Percentiles rank a stretch among this genome's conserved stretches.
phyloP scores from a whole-genome alignment of 2,113 vertebrate species.

The Poeciliopsis turrubarensis region DNA sequence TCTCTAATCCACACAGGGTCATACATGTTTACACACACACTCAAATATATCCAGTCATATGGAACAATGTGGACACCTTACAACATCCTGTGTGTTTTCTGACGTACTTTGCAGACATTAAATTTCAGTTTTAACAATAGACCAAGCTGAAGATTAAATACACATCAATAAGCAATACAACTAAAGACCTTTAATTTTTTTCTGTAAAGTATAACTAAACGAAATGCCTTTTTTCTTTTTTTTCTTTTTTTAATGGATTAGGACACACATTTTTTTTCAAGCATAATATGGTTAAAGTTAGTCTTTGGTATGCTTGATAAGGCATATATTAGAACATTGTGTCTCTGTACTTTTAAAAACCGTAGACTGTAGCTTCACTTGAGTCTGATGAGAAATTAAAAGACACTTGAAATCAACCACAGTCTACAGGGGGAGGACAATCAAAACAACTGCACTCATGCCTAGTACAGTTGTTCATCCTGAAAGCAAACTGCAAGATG shows the following conservation, averaged over 20 bases:
- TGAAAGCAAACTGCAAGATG: too few species aligned
- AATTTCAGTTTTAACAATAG: too few species aligned
- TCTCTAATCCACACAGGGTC: not conserved
- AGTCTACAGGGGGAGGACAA: too few species aligned
- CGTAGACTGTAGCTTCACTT: too few species aligned
- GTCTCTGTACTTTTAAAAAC: not conserved
- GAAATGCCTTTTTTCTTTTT: not conserved
- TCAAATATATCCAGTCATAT: not conserved
- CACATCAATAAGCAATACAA: not conserved
- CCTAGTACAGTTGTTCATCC: too few species aligned
- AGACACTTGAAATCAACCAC: too few species aligned
- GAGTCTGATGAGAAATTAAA: too few species aligned
- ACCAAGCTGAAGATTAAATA: too few species aligned
- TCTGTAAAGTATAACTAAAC: not conserved
- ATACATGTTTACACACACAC: not conserved
- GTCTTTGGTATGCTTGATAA: too few species aligned
- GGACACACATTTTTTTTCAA: not conserved
- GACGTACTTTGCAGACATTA: too few species aligned
- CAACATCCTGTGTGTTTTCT: not conserved
- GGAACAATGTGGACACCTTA: not conserved
- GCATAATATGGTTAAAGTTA: too few species aligned
- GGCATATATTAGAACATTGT: not conserved
- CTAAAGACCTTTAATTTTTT: not conserved
- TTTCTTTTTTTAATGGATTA: not conserved
- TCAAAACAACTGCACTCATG: too few species aligned